These are phyloP conservation scores for Tromatobia lineatoria DNA, from an alignment of 2,888 invertebrate species.

Conservation along the genomic window DNA sequence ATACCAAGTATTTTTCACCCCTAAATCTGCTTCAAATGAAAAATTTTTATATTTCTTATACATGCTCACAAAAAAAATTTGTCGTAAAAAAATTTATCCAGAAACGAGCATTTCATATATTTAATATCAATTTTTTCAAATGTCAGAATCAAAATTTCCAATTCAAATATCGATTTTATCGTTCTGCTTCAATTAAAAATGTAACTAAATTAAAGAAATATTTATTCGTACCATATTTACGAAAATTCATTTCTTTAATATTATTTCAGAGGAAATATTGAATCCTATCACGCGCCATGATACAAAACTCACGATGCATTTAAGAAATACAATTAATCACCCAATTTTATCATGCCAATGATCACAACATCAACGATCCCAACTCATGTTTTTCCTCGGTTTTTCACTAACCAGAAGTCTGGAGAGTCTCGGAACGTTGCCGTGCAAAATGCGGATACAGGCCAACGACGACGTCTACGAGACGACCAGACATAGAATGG, in stretches of 20 bases:
- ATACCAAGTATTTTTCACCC: neutral
- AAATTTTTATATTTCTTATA: neutral
- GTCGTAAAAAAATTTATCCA: neutral
- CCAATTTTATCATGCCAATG: neutral
- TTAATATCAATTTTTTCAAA: neutral
- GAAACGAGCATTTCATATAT: neutral
- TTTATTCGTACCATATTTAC: too few species aligned
- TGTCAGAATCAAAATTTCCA: too few species aligned
- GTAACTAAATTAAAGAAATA: too few species aligned
- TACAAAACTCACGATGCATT: too few species aligned
- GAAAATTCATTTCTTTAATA: too few species aligned
- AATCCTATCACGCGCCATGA: too few species aligned
- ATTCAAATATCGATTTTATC: too few species aligned
- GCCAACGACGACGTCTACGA: conserved; percentile 99
- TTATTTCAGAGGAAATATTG: too few species aligned
- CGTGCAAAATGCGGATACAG: conserved; percentile 95
- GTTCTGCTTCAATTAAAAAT: neutral
- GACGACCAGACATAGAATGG: conserved; percentile 96
- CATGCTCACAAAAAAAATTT: neutral
- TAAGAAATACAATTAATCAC: neutral
- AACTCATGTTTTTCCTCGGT: conserved; percentile 1
- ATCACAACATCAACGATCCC: neutral
- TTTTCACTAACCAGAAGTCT: conserved; percentile 86
- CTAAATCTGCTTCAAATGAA: neutral
- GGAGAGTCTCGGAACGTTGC: conserved; percentile 94